These are phyloP conservation scores for Mycteria americana DNA, from an alignment of 2,797 vertebrate genomes.

Conservation along the genomic window DNA sequence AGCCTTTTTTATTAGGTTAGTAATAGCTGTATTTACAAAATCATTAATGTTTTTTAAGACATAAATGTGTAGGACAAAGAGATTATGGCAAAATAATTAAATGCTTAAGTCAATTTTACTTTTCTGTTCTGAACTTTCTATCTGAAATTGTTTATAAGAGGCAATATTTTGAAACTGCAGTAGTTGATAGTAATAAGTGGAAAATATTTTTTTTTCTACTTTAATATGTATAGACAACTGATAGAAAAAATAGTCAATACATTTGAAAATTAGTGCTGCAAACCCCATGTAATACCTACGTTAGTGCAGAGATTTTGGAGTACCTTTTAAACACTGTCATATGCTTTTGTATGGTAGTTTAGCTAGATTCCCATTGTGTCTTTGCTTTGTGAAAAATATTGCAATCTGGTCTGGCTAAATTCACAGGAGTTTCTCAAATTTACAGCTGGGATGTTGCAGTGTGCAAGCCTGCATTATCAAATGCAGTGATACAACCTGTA, in stretches of 20 bases:
- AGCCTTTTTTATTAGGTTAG: background rate
- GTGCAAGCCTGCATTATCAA: background rate
- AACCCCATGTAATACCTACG: background rate
- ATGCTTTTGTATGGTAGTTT: background rate
- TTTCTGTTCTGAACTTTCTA: background rate
- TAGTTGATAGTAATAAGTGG: background rate
- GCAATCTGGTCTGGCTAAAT: background rate
- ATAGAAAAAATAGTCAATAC: background rate
- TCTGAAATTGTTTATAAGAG: background rate
- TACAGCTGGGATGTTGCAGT: background rate
- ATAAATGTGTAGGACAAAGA: background rate
- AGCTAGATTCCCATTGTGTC: background rate
- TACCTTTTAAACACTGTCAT: background rate
- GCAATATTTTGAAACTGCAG: background rate
- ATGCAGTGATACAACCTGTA: background rate
- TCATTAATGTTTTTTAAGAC: background rate
- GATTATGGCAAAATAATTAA: background rate
- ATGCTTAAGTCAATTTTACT: background rate
- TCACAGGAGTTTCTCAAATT: background rate
- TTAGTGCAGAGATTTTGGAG: background rate
- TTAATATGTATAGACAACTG: background rate
- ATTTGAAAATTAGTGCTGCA: background rate
- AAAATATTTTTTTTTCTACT: background rate
- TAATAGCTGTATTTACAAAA: background rate
- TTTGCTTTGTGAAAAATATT: background rate